Evolutionary conservation across 2,113 vertebrate genomes (phyloP), one percentile per base, ranked within the genome.

Genomic region (Sylvilagus bachmani): DNA sequence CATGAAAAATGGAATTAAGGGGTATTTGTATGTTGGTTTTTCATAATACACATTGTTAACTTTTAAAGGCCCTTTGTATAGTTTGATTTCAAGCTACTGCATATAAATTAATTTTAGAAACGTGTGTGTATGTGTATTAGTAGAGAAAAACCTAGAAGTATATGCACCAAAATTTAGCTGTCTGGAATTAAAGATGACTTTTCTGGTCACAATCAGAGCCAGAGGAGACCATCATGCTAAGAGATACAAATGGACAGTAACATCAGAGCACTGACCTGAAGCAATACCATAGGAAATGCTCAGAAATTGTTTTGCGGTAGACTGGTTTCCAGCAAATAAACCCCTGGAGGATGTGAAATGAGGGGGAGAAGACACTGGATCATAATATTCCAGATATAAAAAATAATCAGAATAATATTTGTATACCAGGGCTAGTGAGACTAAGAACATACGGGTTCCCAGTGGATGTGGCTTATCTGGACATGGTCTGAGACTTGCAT

Each of bases 91-190:
- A 89, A 94, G 33, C 64, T 31, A 90, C 55, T 44, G 13, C 49
- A n/a, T 78, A 25, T 74, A 64, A 10, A 69, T 27, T 16, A 71
- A 71, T 31, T 36, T 33, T 69, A 31, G 21, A 3, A 36, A 71
- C 33, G 44, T 44, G 44, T 44, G 44, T 53, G 27, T 78, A 19
- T 44, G 13, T 58, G 1, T 61, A 12, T 61, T 51, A 73, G 66
- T 14, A 62, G 33, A 90, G 75, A 61, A 92, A 90, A 92, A 69
- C 6, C 16, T 64, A 8, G 21, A 87, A 49, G 6, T 69, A 31
- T 64, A 49, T 75, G 66, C 17, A 61, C 77, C 22, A 77, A 75
- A 31, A 95, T 75, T 95, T 87, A 92, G 62, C 31, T 84, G 61
- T 83, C 29, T 73, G 53, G 21, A 83, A 78, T 91, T 93, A 49